phyloP scores from a whole-genome alignment of 2,797 vertebrate genomes.

The Gadopsis bispinosus region DNA sequence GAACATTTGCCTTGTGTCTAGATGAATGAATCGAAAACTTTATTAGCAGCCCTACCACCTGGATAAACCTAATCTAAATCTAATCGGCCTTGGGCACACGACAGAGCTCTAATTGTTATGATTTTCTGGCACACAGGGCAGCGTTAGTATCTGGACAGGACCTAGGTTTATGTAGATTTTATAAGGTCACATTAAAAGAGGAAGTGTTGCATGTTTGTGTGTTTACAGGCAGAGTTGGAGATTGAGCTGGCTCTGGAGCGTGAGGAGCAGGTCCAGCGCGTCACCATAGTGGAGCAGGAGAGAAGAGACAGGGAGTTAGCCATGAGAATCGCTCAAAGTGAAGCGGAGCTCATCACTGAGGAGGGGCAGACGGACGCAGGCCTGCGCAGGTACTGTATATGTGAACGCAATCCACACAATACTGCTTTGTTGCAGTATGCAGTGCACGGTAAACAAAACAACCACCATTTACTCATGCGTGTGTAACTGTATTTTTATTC shows the following conservation, averaged over 20 bases:
- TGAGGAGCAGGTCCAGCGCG: conserved; percentile 90
- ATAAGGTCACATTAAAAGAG: conserved; percentile 1
- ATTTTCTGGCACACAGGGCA: conserved; percentile 43
- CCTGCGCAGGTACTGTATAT: conserved; percentile 90
- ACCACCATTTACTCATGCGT: conserved; percentile 18
- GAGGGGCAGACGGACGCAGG: conserved; percentile 88
- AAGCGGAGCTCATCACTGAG: conserved; percentile 95
- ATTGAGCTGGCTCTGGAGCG: conserved; percentile 90
- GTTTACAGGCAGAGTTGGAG: conserved; percentile 91
- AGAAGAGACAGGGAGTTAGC: conserved; percentile 94
- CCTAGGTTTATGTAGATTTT: conserved; percentile 23
- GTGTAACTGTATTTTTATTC: conserved; percentile 56
- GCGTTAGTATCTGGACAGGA: conserved; percentile 23
- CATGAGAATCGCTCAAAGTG: conserved; percentile 96
- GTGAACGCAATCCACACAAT: not conserved
- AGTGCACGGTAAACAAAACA: conserved; percentile 1
- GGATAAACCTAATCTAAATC: conserved; percentile 41
- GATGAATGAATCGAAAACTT: conserved; percentile 59
- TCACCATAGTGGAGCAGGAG: conserved; percentile 92
- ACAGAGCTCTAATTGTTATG: conserved; percentile 40
- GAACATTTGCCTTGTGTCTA: conserved; percentile 52
- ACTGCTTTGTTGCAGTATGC: not conserved
- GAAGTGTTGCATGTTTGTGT: conserved; percentile 39
- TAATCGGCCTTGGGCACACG: conserved; percentile 64
- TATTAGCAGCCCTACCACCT: conserved; percentile 51